Evolutionary conservation across 2,797 vertebrate species (phyloP), one percentile per base, ranked within the genome.

Genomic region (Lates japonicus): DNA sequence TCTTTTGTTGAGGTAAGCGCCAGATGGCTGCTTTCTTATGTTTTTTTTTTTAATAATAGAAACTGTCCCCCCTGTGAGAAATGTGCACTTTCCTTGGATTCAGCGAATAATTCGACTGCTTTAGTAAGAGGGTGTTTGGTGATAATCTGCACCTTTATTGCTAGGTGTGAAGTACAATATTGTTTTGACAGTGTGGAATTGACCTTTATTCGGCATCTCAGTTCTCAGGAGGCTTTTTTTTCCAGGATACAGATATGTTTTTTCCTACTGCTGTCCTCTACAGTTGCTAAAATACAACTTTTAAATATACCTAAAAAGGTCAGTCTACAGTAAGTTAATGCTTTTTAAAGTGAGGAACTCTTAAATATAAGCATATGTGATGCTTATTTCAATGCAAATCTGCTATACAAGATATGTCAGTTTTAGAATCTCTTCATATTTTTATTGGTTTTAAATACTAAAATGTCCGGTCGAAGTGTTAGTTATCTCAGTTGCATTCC

Each of bases 131-230:
- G 59, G 19, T 5, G 1, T 58, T 39, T 31, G 22, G 4, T 42
- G 16, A 59, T 33, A 12, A 55, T 39, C 11, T 44, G 59, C 76
- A 85, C 68, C 71, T 87, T 91, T 85, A 87, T 85, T 54, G 39
- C 12, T 52, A 74, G 78, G 76, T 76, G 77, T 83, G 20, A 81
- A 59, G 62, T 49, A 66, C 1, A 44, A 41, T 31, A 25, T 39
- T 49, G 49, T 64, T 73, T 65, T 33, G 62, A 77, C 41, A 25
- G 52, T 25, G 37, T 67, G 41, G 29, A 49, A 22, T 16, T 65
- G 64, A 75, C 65, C 58, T 70, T 71, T 55, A n/a, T 76, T 62
- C 35, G 51, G 35, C 5, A 13, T 74, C 12, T 65, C 13, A 12
- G 41, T 37, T 44, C 29, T 73, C 20, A 9, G 8, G 33, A 22